Evolutionary conservation across 2,888 invertebrate genomes (phyloP).

Genomic region (Mamestra brassicae): DNA sequence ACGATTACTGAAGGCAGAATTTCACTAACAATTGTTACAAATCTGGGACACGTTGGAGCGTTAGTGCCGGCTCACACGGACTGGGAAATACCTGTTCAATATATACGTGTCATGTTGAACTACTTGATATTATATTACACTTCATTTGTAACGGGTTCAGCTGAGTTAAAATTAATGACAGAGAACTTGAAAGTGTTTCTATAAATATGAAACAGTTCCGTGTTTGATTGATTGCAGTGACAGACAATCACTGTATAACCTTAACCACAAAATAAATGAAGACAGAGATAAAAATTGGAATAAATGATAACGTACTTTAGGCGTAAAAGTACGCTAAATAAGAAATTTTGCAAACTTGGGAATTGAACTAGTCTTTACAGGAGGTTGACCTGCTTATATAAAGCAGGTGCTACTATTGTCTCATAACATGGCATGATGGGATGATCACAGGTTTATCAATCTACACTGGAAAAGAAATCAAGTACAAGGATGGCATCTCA

Average conservation of each 20-base stretch:
- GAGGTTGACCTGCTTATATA: background rate
- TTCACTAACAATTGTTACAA: slow-evolving; percentile 53
- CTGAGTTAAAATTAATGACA: slow-evolving; percentile 28
- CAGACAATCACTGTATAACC: slow-evolving; percentile 11
- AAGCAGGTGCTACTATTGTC: too few relatives aligned
- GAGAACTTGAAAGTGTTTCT: slow-evolving; percentile 36
- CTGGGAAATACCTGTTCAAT: slow-evolving; percentile 58
- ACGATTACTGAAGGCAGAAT: slow-evolving; percentile 55
- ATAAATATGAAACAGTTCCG: slow-evolving; percentile 26
- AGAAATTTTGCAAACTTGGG: too few relatives aligned
- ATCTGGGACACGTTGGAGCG: slow-evolving; percentile 48
- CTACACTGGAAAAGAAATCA: background rate
- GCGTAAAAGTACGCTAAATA: too few relatives aligned
- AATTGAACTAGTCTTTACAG: background rate
- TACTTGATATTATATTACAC: slow-evolving; percentile 40
- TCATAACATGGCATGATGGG: background rate
- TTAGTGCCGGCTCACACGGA: slow-evolving; percentile 39
- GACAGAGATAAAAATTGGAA: background rate
- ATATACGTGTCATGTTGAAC: slow-evolving; percentile 39
- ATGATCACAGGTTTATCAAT: background rate
- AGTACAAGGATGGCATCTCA: background rate
- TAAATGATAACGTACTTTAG: background rate
- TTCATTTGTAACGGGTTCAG: slow-evolving; percentile 39
- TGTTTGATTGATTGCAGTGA: slow-evolving; percentile 13
- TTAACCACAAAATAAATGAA: background rate